A percentile compares a stretch with the other conserved stretches of the same genome.
phyloP scores from a whole-genome alignment of 2,888 invertebrate species.

The Aproaerema taeniolella region DNA sequence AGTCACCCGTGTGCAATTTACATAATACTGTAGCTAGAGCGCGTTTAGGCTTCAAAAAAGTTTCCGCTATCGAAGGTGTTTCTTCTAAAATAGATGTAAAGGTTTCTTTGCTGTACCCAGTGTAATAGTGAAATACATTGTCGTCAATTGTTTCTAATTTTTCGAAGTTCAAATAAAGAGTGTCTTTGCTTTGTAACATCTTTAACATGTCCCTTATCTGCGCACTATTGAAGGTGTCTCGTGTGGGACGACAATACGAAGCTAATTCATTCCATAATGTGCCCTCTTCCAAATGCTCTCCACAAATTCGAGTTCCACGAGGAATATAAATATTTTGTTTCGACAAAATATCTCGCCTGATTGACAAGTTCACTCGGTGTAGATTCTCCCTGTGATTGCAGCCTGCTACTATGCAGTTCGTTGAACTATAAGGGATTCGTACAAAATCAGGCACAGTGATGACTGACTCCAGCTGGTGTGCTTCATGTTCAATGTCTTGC shows the following conservation, averaged over 20 bases:
- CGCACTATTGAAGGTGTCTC: not conserved
- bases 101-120: no score
- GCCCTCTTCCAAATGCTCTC: not conserved
- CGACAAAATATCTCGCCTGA: not conserved
- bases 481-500: not conserved
- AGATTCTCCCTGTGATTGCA: not conserved
- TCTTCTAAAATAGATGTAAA: no score
- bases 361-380: not conserved
- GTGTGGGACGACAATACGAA: not conserved
- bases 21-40: constrained; percentile 1
- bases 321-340: not conserved
- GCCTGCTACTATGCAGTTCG: not conserved
- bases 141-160: no score
- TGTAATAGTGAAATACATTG: no score
- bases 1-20: constrained; percentile 5
- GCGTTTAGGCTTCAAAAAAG: not conserved
- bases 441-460: not conserved
- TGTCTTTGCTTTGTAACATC: not conserved
- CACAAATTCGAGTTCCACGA: not conserved
- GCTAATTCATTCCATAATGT: not conserved
- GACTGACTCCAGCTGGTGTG: not conserved
- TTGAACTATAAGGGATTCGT: not conserved
- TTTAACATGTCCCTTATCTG: not conserved
- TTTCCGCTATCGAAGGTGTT: not conserved
- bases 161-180: no score